Percentiles rank a stretch among this genome's conserved stretches.
Conservation (phyloP, 2,797 vertebrate genomes). For the Chloroceryle inda region DNA sequence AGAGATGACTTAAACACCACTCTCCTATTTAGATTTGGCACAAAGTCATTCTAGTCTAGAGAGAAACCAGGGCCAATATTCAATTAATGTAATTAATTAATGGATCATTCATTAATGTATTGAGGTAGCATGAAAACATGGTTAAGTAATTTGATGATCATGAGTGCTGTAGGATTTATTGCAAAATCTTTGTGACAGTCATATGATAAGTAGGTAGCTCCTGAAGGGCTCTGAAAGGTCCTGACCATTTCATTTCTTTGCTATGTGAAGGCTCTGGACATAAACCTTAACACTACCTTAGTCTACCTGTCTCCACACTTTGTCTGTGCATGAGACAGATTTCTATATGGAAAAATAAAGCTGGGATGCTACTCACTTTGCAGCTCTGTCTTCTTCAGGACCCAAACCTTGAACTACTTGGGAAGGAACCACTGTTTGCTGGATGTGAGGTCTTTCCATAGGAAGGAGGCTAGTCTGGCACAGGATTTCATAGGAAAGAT, state of each 20-base stretch:
- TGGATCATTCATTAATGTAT: not conserved
- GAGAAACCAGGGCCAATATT: not conserved
- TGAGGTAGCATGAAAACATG: not conserved
- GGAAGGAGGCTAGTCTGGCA: not conserved
- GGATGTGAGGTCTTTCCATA: not conserved
- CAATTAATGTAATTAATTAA: slow-evolving; percentile 15
- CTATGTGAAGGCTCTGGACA: not conserved
- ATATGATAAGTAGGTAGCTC: not conserved
- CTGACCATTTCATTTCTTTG: not conserved
- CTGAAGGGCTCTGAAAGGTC: not conserved
- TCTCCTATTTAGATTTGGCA: not conserved
- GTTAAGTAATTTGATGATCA: not conserved
- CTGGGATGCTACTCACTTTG: not conserved
- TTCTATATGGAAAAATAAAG: not conserved
- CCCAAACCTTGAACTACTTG: not conserved
- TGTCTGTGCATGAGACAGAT: not conserved
- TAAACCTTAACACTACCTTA: not conserved
- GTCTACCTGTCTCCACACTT: not conserved
- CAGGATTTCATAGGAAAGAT: not conserved
- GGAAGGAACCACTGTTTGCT: not conserved
- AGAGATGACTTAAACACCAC: not conserved
- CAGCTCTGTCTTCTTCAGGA: not conserved
- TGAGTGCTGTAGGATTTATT: not conserved
- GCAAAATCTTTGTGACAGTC: not conserved
- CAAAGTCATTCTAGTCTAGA: not conserved